Conservation (phyloP, 1,140 invertebrate species). For the Panagrolaimus sp. region DNA sequence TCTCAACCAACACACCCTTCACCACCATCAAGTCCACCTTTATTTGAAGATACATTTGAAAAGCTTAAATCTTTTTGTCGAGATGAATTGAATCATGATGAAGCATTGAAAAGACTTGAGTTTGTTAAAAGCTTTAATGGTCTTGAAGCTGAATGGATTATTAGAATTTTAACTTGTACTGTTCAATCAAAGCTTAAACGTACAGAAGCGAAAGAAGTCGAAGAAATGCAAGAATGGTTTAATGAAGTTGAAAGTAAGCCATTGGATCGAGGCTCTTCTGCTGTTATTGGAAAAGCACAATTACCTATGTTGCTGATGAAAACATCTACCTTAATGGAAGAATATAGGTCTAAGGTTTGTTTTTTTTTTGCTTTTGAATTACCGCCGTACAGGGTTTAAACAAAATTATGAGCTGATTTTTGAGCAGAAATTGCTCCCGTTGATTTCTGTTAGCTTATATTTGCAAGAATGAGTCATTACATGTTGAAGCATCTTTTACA, state of each 20-base stretch:
- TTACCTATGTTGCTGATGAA: not conserved
- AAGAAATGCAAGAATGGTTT: not conserved
- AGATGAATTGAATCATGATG: not conserved
- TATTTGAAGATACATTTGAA: too few relatives aligned
- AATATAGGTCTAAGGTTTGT: not conserved
- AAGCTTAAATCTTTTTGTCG: too few relatives aligned
- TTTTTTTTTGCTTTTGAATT: too few relatives aligned
- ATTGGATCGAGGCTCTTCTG: not conserved
- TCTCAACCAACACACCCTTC: too few relatives aligned
- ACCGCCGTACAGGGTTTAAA: too few relatives aligned
- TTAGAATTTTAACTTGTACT: not conserved
- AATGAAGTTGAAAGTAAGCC: not conserved
- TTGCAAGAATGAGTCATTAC: too few relatives aligned
- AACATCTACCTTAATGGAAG: not conserved
- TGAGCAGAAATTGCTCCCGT: too few relatives aligned
- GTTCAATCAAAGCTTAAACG: not conserved
- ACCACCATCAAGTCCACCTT: too few relatives aligned
- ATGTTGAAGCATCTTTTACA: too few relatives aligned
- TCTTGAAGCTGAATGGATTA: not conserved
- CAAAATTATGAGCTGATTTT: too few relatives aligned
- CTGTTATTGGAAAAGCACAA: not conserved
- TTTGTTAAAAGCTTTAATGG: not conserved
- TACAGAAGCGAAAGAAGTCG: too few relatives aligned
- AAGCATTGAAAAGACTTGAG: not conserved
- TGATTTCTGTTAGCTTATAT: too few relatives aligned